phyloP scores from a whole-genome alignment of 2,888 invertebrate genomes.

The Nowickia ferox region DNA sequence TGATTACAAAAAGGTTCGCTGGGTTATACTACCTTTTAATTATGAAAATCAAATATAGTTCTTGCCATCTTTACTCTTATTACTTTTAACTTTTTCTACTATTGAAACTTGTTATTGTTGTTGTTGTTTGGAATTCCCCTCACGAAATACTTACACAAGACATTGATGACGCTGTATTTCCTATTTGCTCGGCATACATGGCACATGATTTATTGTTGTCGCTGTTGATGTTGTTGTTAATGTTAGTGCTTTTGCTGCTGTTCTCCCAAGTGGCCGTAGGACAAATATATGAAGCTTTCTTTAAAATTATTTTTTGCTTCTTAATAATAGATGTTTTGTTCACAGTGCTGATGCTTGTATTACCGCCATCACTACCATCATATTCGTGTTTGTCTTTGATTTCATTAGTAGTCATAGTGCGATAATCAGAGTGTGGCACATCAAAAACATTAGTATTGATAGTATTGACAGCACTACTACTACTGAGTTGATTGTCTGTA shows the following conservation, averaged over 20 bases:
- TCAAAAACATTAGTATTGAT: conserved; percentile 9
- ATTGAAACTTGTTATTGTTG: neutral
- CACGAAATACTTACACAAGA: conserved; percentile 71
- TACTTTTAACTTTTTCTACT: neutral
- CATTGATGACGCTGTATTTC: conserved; percentile 46
- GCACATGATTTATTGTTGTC: conserved; percentile 74
- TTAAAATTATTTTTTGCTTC: conserved; percentile 79
- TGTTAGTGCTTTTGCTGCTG: conserved; percentile 22
- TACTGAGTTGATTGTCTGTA: neutral
- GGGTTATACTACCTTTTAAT: too few species aligned
- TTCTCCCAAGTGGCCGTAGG: conserved; percentile 72
- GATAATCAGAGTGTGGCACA: conserved; percentile 38
- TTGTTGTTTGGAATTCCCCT: conserved; percentile 37
- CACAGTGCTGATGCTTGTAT: conserved; percentile 18
- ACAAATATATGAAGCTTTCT: conserved; percentile 80
- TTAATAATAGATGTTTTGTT: conserved; percentile 62
- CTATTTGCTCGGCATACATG: conserved; percentile 78
- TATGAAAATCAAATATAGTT: too few species aligned
- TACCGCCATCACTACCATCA: neutral
- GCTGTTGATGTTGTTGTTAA: neutral
- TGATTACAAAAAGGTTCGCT: too few species aligned
- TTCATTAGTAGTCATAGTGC: conserved; percentile 19
- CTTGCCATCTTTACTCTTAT: neutral
- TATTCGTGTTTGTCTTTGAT: conserved; percentile 24
- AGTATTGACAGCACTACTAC: neutral